These are phyloP conservation scores for Pyrocoelia pectoralis DNA, from an alignment of 2,888 invertebrate genomes.

Conservation along the genomic window DNA sequence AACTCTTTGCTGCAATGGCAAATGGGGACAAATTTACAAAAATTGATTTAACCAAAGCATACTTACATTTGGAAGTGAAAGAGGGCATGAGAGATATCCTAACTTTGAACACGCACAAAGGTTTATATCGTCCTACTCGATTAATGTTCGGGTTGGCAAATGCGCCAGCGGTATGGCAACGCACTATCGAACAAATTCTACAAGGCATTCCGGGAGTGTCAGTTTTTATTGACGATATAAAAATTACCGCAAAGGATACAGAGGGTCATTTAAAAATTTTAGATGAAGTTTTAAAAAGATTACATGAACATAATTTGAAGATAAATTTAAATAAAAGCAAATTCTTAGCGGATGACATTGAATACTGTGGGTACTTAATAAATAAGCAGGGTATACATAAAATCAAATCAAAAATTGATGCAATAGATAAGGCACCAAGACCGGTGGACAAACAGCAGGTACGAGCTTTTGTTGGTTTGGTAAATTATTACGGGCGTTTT, in stretches of 20 bases:
- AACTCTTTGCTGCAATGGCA: constrained; percentile 6
- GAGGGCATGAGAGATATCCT: neutral
- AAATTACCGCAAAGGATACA: neutral
- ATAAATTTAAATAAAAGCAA: no score
- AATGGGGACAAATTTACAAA: constrained; percentile 4
- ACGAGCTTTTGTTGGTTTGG: neutral
- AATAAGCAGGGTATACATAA: neutral
- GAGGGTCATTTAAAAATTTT: neutral
- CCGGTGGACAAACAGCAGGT: constrained; percentile 4
- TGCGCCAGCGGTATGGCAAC: constrained; percentile 8
- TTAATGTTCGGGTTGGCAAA: constrained; percentile 1
- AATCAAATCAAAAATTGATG: neutral
- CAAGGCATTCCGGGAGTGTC: constrained; percentile 2
- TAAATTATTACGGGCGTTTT: constrained; percentile 13
- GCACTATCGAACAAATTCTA: no score
- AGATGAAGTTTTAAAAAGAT: no score
- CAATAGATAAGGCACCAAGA: constrained; percentile 1
- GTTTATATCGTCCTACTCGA: constrained; percentile 7
- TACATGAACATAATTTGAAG: no score
- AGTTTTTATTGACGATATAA: constrained; percentile 2
- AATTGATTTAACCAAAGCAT: constrained; percentile 14
- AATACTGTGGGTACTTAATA: constrained; percentile 3
- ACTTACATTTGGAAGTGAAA: no score
- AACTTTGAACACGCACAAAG: constrained; percentile 20
- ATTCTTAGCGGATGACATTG: neutral